Conservation (phyloP, 2,797 vertebrate species). For the Parambassis ranga region DNA sequence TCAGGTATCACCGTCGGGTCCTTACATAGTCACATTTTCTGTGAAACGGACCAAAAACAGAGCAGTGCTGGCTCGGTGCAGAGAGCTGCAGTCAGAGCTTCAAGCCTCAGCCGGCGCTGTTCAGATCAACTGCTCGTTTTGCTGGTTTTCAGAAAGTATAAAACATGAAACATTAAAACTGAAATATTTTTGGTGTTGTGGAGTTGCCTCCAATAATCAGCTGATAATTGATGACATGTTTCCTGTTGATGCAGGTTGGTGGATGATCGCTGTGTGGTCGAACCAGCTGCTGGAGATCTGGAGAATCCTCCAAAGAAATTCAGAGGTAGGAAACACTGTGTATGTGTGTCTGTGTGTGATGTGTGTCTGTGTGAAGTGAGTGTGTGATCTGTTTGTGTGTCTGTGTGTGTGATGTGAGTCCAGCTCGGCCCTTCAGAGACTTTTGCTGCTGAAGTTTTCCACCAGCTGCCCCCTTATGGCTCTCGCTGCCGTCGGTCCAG, state of each 20-base stretch:
- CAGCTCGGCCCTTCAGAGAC: background rate
- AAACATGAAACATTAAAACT: too few species aligned
- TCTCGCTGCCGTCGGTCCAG: background rate
- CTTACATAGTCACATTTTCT: slow-evolving; percentile 23
- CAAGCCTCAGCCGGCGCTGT: too few species aligned
- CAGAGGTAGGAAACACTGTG: slow-evolving; percentile 82
- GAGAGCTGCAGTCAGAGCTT: background rate
- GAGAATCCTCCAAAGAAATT: slow-evolving; percentile 98
- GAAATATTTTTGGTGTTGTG: too few species aligned
- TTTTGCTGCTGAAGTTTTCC: background rate
- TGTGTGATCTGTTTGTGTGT: background rate
- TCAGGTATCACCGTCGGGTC: background rate
- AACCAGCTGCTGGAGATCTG: slow-evolving; percentile 91
- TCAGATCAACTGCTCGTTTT: too few species aligned
- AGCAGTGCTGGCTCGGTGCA: fast-evolving
- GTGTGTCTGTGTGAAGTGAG: background rate
- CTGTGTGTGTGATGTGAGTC: slow-evolving; percentile 13
- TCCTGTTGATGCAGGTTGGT: slow-evolving; percentile 84
- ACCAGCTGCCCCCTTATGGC: background rate
- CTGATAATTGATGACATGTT: fast-evolving
- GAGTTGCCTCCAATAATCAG: too few species aligned
- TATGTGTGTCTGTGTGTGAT: background rate
- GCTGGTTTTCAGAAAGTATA: too few species aligned
- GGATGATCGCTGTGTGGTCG: slow-evolving; percentile 96
- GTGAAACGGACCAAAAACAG: background rate